Evolutionary conservation across 2,113 vertebrate genomes (phyloP), one percentile per base, ranked within the genome.

Genomic region (Stomatorhinus ivindoensis): DNA sequence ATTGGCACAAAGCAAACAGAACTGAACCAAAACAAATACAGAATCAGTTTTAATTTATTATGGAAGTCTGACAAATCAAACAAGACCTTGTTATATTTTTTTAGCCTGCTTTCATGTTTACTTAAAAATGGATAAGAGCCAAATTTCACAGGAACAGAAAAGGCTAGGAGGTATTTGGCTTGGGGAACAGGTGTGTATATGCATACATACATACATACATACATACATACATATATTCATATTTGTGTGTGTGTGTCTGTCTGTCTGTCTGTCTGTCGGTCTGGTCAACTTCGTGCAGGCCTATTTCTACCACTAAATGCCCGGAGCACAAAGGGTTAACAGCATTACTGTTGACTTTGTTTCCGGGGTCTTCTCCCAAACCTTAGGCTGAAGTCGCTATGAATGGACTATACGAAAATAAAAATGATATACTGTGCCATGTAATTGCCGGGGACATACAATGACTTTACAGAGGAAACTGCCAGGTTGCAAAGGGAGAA

Each of bases 401-500:
- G 82, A 76, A 89, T 89, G 90, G 90, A 92, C 90, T 90, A 90
- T 90, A 90, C 95, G 94, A 96, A 96, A 96, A 97, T 95, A 95
- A 97, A 96, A 97, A 97, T 97, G 96, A 97, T 96, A 97, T 95
- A 94, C 95, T 96, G 95, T 95, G 93, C 96, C 95, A 96, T 97
- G 96, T 96, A 97, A 95, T 96, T 95, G 95, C 96, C 96, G 96
- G 96, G 95, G 96, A 96, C 96, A 96, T 95, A 96, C 96, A 96
- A 96, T 97, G 97, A 98, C 97, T 97, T 97, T 95, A 97, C 97
- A 96, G 97, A 96, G 96, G 96, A 96, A 97, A 97, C 97, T 96
- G 96, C 96, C 93, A 96, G 95, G 97, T 92, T 95, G 97, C 96
- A 96, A 95, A 97, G 95, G 94, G 95, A 96, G 97, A 99, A 98